Base-by-base conservation (phyloP, 2,113 vertebrate species). In the Oreochromis tanganicae region DNA sequence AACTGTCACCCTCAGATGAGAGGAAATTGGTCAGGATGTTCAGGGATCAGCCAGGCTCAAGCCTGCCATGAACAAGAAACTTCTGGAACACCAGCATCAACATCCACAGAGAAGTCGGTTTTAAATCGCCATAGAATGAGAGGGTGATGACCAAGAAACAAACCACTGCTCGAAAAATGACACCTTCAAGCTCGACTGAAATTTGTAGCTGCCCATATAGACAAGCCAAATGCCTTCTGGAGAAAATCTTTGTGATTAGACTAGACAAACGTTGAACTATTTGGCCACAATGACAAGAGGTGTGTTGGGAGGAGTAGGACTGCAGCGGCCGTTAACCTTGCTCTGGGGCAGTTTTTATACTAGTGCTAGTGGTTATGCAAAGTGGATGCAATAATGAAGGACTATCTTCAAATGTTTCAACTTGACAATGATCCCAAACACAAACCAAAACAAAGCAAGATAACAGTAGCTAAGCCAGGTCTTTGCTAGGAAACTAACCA, bases 271-370 rank as follows among this genome's bases (percentile, higher is more conserved):
- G 8, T 36, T 63, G 59, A 63, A 36, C 59, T 63, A 63, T 63
- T 63, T 63, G 59, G 16, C 59, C 32, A 36, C 34, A 36, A 36
- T 63, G 5, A 36, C 59, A 63, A 32, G 32, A 0, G 59, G 59
- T 4, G 59, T 19, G 32, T 63, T 59, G 29, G 27, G 56, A 59
- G 59, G 32, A 63, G 59, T 34, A 36, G 27, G 29, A 63, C 59
- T 63, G 59, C 16, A 63, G 3, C 5, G 1, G 5, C 16, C 17
- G 0, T 63, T 5, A 36, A 36, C 32, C 32, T 34, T 34, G 29
- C 5, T 36, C 9, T 63, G 59, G 16, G 56, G 56, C 56, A 34
- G 59, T 19, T 63, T 63, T 63, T 34, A 34, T 17, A 34, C 29
- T 34, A 63, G 34, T 63, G 29, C 9, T 34, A 34, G 9, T 63